Evolutionary conservation across 2,888 invertebrate species (phyloP).

Genomic region (Chrysolina haemoptera): DNA sequence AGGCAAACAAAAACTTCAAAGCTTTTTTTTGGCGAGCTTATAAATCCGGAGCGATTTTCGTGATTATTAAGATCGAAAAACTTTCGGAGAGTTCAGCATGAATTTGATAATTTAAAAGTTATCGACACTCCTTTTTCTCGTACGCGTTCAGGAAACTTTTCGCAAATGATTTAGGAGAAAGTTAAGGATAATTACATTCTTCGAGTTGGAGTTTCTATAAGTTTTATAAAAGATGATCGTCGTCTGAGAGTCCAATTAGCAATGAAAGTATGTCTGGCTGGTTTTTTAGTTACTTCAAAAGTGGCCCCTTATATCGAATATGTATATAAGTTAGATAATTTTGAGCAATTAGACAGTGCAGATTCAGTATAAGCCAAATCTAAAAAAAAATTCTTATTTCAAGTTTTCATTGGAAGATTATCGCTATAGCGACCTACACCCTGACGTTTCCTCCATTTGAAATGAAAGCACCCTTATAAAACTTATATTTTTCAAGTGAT

Average conservation of each 20-base stretch:
- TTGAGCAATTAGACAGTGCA: no score
- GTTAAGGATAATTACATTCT: constrained; percentile 36
- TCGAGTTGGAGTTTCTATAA: neutral
- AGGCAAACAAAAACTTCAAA: constrained; percentile 47
- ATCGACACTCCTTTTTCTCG: constrained; percentile 44
- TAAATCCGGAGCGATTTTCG: constrained; percentile 33
- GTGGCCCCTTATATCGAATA: neutral
- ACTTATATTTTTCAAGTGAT: no score
- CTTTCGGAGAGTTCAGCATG: constrained; percentile 30
- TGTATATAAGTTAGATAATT: no score
- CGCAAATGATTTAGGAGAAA: constrained; percentile 30
- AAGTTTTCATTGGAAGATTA: no score
- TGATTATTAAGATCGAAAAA: constrained; percentile 35
- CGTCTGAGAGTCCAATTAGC: constrained; percentile 1
- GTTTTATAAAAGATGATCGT: constrained; percentile 4
- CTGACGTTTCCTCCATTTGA: no score
- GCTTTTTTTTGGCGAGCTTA: constrained; percentile 29
- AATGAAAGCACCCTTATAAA: no score
- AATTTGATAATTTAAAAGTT: constrained; percentile 46
- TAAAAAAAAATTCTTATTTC: no score
- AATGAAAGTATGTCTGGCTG: neutral
- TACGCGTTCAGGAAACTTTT: constrained; percentile 30
- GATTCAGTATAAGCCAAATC: no score
- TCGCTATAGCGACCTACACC: no score
- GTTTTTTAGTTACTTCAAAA: constrained; percentile 1